These are phyloP conservation scores for Malthinus flaveolus DNA, from an alignment of 2,888 invertebrate species.

Conservation along the genomic window DNA sequence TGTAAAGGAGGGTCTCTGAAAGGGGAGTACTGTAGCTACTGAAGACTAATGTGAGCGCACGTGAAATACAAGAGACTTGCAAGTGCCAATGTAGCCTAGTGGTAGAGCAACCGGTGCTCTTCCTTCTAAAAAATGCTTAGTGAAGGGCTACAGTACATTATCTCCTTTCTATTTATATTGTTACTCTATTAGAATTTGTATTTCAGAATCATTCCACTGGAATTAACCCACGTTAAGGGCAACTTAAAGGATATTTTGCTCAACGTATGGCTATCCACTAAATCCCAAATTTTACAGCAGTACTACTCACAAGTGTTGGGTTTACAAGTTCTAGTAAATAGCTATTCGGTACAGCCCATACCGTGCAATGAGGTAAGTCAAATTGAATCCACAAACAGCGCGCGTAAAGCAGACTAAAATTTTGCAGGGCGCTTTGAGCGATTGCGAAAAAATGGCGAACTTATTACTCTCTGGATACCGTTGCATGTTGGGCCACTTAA, in stretches of 20 bases:
- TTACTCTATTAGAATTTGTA: neutral
- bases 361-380: conserved; percentile 43
- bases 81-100: too few relatives aligned
- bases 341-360: conserved; percentile 59
- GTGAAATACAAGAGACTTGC: too few relatives aligned
- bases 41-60: too few relatives aligned
- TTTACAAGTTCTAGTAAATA: conserved; percentile 78
- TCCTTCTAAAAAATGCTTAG: too few relatives aligned
- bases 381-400: neutral
- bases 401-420: too few relatives aligned
- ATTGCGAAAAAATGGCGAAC: conserved; percentile 31
- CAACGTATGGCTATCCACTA: conserved; percentile 67
- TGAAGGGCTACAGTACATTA: too few relatives aligned
- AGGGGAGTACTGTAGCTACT: too few relatives aligned
- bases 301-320: conserved; percentile 79
- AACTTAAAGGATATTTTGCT: conserved; percentile 10
- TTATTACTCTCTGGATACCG: conserved; percentile 43
- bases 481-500: conserved; percentile 56
- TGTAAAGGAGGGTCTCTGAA: too few relatives aligned
- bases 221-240: conserved; percentile 29
- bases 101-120: too few relatives aligned
- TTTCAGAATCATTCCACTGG: conserved; percentile 33
- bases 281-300: conserved; percentile 75
- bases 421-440: conserved; percentile 28
- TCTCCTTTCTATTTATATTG: too few relatives aligned